These are phyloP conservation scores for Numenius phaeopus DNA, from an alignment of 2,797 vertebrate genomes.

Conservation along the genomic window DNA sequence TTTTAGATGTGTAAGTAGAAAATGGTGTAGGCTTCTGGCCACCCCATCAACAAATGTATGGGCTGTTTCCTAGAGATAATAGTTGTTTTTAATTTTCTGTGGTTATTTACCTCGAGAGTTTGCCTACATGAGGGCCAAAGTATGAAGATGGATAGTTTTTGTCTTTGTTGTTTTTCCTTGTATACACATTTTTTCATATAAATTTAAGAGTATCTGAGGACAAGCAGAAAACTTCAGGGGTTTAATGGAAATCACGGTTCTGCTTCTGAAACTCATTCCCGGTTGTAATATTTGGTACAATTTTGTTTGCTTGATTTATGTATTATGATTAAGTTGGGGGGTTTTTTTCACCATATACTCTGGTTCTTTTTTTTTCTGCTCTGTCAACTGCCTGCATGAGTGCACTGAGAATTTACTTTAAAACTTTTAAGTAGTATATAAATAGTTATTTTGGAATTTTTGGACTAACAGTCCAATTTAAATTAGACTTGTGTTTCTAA, in stretches of 20 bases:
- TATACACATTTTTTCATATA: too few species aligned
- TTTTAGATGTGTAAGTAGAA: background rate
- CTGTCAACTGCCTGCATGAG: background rate
- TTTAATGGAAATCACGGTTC: background rate
- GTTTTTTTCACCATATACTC: background rate
- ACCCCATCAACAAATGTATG: background rate
- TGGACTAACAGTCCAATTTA: background rate
- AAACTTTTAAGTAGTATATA: background rate
- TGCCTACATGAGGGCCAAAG: background rate
- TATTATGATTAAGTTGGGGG: rapidly evolving
- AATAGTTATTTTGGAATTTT: background rate
- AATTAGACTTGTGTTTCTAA: background rate
- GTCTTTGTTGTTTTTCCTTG: background rate
- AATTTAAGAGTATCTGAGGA: too few species aligned
- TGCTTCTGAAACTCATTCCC: background rate
- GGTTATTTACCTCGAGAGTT: background rate
- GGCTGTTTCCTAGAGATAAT: background rate
- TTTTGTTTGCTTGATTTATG: background rate
- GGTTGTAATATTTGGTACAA: background rate
- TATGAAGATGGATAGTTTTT: background rate
- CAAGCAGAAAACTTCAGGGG: background rate
- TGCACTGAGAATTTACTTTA: background rate
- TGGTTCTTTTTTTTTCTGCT: background rate
- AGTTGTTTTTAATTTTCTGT: background rate
- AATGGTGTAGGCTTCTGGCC: background rate